Evolutionary conservation across 2,888 invertebrate species (phyloP).

Genomic region (Mimas tiliae): DNA sequence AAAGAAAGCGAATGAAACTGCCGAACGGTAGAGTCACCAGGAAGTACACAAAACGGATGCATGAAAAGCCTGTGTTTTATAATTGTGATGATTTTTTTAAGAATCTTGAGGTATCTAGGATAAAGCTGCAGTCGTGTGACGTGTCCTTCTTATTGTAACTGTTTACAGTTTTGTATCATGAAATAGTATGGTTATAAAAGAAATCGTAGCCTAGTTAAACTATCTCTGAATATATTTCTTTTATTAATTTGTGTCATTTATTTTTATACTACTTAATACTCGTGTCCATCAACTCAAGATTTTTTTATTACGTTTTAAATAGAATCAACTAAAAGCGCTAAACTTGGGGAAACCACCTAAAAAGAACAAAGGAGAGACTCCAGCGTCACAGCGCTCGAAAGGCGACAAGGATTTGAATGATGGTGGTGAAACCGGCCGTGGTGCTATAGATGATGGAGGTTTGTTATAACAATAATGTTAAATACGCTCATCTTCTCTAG

Average conservation of each 20-base stretch:
- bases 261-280: no score
- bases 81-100: constrained; percentile 72
- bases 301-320: constrained; percentile 27
- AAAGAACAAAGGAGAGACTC: constrained; percentile 55
- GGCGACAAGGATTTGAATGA: constrained; percentile 62
- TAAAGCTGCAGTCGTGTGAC: neutral
- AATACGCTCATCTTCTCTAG: neutral
- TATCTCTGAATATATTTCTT: no score
- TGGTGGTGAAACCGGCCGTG: constrained; percentile 51
- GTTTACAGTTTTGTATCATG: no score
- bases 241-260: no score
- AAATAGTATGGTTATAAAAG: no score
- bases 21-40: constrained; percentile 57
- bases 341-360: constrained; percentile 69
- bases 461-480: constrained; percentile 26
- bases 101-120: constrained; percentile 69
- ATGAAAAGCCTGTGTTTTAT: constrained; percentile 53
- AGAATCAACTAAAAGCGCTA: constrained; percentile 75
- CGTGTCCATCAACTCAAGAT: no score
- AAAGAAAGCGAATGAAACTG: constrained; percentile 66
- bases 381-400: constrained; percentile 66
- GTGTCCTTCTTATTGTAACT: neutral
- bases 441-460: constrained; percentile 61
- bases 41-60: constrained; percentile 48
- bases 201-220: no score